A percentile compares a stretch with the other conserved stretches of the same genome.
Conservation (phyloP, 37 sponge, comb jelly and placozoan species). For the Beroe ovata region DNA sequence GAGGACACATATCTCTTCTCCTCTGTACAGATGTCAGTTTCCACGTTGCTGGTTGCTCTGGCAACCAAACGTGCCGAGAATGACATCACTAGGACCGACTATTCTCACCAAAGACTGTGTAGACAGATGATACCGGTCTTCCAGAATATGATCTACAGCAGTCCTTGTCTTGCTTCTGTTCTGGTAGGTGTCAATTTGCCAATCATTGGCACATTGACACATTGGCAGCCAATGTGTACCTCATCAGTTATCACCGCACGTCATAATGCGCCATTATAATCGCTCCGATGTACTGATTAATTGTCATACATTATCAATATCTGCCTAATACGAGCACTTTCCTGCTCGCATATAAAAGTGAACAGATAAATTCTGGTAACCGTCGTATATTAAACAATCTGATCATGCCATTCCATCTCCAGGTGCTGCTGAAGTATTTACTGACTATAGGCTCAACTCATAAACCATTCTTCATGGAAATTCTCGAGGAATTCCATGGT, state of each 20-base stretch:
- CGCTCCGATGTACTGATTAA: too few species aligned
- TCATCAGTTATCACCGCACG: too few species aligned
- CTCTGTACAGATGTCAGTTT: constrained; percentile 1
- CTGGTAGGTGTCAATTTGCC: constrained; percentile 5
- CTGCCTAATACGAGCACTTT: too few species aligned
- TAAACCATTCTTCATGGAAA: constrained; percentile 51
- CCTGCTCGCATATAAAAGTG: too few species aligned
- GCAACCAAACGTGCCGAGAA: constrained; percentile 49
- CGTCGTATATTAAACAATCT: too few species aligned
- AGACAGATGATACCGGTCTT: constrained; percentile 46
- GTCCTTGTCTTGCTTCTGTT: constrained; percentile 66
- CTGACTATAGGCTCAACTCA: constrained; percentile 29
- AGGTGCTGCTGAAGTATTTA: constrained; percentile 51
- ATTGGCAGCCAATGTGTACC: too few species aligned
- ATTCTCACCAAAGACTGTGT: constrained; percentile 53
- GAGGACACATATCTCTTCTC: constrained; percentile 38
- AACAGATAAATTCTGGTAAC: too few species aligned
- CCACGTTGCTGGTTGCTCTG: constrained; percentile 11
- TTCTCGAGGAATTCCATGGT: constrained; percentile 54
- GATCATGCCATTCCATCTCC: too few species aligned
- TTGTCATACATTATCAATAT: too few species aligned
- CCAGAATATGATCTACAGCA: constrained; percentile 46
- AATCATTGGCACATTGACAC: too few species aligned
- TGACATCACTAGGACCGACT: constrained; percentile 40
- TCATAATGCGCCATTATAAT: too few species aligned